A percentile compares a stretch with the other conserved stretches of the same genome.
These are phyloP conservation scores for Trogon surrucura DNA, from an alignment of 2,113 vertebrate species.

Conservation along the genomic window DNA sequence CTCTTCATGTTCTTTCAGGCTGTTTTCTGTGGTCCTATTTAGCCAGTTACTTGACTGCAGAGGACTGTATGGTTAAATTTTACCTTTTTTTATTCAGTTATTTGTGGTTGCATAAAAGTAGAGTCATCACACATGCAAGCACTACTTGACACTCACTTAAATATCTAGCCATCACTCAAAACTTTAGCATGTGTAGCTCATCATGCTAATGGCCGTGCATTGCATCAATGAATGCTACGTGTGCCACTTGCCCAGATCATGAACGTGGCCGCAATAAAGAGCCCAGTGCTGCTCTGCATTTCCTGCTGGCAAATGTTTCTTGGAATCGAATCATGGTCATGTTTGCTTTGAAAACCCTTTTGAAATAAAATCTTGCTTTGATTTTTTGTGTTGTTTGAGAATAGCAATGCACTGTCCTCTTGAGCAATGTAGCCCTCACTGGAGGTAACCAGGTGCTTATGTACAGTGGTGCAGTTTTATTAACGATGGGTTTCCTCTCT, in stretches of 20 bases:
- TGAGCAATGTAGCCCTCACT: background rate
- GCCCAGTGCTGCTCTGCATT: background rate
- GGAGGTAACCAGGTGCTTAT: background rate
- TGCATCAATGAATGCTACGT: background rate
- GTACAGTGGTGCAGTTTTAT: background rate
- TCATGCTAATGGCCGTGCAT: background rate
- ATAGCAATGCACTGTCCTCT: background rate
- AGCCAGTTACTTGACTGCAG: background rate
- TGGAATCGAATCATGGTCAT: background rate
- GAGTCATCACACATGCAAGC: background rate
- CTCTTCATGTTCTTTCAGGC: background rate
- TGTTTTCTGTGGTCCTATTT: background rate
- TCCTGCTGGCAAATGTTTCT: background rate
- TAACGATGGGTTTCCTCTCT: slow-evolving; percentile 45
- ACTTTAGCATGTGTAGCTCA: background rate
- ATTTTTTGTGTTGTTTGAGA: background rate
- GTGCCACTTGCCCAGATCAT: background rate
- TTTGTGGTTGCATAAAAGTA: background rate
- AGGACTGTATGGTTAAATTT: background rate
- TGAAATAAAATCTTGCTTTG: background rate
- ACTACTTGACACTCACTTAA: background rate
- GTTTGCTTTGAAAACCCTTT: background rate
- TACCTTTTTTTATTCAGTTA: background rate
- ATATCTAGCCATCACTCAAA: background rate
- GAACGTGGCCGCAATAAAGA: background rate